phyloP scores from a whole-genome alignment of 2,888 invertebrate genomes.

The Coenonympha glycerion region DNA sequence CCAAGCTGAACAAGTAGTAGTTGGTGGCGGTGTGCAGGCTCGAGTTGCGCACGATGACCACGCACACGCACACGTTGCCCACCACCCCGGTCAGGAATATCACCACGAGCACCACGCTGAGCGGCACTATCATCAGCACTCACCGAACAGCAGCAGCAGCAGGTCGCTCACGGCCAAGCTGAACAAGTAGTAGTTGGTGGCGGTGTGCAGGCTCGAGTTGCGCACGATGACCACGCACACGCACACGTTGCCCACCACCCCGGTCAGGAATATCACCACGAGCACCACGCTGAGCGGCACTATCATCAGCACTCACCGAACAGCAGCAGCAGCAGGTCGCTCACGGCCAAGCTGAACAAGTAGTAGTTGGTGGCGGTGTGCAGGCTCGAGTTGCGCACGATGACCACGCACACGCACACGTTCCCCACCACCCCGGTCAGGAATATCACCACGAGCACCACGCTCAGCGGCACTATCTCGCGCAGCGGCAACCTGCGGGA shows the following conservation, averaged over 20 bases:
- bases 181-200: conserved; percentile 94
- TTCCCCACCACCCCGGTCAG: conserved; percentile 90
- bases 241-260: conserved; percentile 87
- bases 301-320: conserved; percentile 84
- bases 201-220: conserved; percentile 88
- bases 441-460: conserved; percentile 85
- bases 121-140: conserved; percentile 75
- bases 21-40: conserved; percentile 93
- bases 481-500: conserved; percentile 77
- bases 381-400: conserved; percentile 84
- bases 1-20: conserved; percentile 92
- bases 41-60: conserved; percentile 86
- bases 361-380: conserved; percentile 95
- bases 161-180: conserved; percentile 92
- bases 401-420: conserved; percentile 88
- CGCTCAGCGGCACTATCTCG: conserved; percentile 78
- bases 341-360: conserved; percentile 90
- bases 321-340: conserved; percentile 86
- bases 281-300: conserved; percentile 82
- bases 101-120: conserved; percentile 82
- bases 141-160: conserved; percentile 86
- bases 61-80: conserved; percentile 89
- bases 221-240: conserved; percentile 90
- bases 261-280: conserved; percentile 86
- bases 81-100: conserved; percentile 90